Percentiles rank a stretch among this genome's conserved stretches.
Conservation (phyloP, 2,797 vertebrate genomes). For the Acestrorhynchus altus region DNA sequence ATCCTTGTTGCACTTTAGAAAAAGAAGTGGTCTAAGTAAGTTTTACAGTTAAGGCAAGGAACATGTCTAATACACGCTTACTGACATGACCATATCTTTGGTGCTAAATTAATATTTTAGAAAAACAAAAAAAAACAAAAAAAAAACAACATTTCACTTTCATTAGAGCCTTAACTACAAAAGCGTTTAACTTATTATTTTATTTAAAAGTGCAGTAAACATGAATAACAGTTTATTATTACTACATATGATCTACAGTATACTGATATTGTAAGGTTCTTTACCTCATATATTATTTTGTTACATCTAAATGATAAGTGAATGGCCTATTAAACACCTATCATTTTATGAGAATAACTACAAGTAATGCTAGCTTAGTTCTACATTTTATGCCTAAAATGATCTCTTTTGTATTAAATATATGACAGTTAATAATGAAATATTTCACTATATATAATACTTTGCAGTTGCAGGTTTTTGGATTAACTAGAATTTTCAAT, state of each 20-base stretch:
- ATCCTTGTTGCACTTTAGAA: slow-evolving; percentile 99
- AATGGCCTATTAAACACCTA: not conserved
- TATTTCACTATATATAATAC: slow-evolving; percentile 28
- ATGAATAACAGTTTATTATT: not conserved
- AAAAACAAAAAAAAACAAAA: not conserved
- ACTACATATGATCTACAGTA: too few relatives aligned
- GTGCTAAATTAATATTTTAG: not conserved
- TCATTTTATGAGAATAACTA: not conserved
- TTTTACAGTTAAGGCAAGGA: slow-evolving; percentile 89
- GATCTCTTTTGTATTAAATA: not conserved
- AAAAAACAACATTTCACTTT: not conserved
- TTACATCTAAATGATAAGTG: not conserved
- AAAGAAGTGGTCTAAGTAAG: slow-evolving; percentile 98
- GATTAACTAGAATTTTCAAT: not conserved
- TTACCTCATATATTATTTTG: not conserved
- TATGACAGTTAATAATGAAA: slow-evolving; percentile 9
- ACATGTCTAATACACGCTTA: slow-evolving; percentile 69
- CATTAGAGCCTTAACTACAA: slow-evolving; percentile 24
- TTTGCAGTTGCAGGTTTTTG: slow-evolving; percentile 34
- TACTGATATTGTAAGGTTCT: not conserved
- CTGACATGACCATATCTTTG: slow-evolving; percentile 68
- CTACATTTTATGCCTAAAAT: not conserved
- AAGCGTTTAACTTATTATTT: slow-evolving; percentile 8
- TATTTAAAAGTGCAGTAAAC: not conserved
- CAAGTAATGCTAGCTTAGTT: not conserved